Evolutionary conservation across 2,888 invertebrate genomes (phyloP), one percentile per base, ranked within the genome.

Genomic region (Dryadula phaetusa): DNA sequence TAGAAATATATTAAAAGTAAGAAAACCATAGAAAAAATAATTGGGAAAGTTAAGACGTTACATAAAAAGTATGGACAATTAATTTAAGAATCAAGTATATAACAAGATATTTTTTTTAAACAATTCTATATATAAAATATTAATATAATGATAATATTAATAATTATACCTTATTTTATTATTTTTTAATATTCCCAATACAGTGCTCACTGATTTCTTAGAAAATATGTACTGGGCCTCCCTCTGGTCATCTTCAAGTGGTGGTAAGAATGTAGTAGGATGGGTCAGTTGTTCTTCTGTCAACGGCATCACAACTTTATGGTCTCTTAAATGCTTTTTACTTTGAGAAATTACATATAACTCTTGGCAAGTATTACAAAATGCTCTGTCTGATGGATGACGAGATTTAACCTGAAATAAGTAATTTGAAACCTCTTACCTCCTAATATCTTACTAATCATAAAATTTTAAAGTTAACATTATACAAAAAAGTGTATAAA

Each of bases 141-240:
- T n/a, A n/a, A 1, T 10, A 4, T 0, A 28, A 4, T 28, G 6
- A 28, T 28, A 28, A 28, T 28, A 7, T 34, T 7, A 34, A 8
- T 1, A 14, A 20, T 4, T 3, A 32, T 81, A 95, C 95, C 85
- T 93, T 25, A 95, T 94, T 67, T 93, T 92, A 72, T 95, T 92
- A 70, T 93, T 87, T 32, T 87, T 82, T 25, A 96, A 87, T 74
- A 95, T 94, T 20, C 94, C 91, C 12, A 95, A 80, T 16, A 98
- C 93, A 71, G 96, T 95, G 12, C 92, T 78, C 4, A 95, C 93
- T 28, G 96, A 93, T 70, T 94, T 93, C 71, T 94, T 92, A 1
- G 96, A 94, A 85, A 98, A 98, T 75, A 98, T 94, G 84, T 96
- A 98, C 84, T 98, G 98, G 0, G 98, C 98, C 86, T 98, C 97